Evolutionary conservation across 2,888 invertebrate genomes (phyloP), one percentile per base, ranked within the genome.

Genomic region (Drosophila formosana): DNA sequence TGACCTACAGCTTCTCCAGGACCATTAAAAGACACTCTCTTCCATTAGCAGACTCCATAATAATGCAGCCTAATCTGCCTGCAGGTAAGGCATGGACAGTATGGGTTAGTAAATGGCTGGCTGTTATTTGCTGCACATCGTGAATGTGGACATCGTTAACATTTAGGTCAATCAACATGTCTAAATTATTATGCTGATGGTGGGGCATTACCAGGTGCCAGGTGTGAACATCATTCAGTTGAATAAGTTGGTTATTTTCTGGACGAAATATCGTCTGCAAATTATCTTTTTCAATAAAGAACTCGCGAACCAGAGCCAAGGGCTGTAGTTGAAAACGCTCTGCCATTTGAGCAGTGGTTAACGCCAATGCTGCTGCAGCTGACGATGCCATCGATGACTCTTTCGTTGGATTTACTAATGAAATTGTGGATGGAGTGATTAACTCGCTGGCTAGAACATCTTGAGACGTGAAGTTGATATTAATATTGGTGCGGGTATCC

Each of bases 71-170:
- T 88, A 96, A 96, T 92, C 98, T 94, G 9, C 98, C 98, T 32
- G 95, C 94, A 90, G 97, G 96, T 49, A 99, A 93, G 7, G 96
- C 94, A 92, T 99, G 97, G 37, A 96, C 96, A 84, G 99, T 93
- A 92, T 99, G 99, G n/a, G 96, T 96, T 13, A 98, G 95, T 75
- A 99, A 94, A 76, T 99, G 95, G 9, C 98, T 97, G 26, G 99
- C 99, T 2, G 99, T 99, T 97, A 98, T 98, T 60, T 99, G 98
- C 90, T 98, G 97, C 0, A 98, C 98, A 51, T 99, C 99, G 91
- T 99, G 97, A 8, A 97, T 93, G 92, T 98, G 98, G 7, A 99
- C 94, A 90, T 96, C 97, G 6, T 94, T 90, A 0, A 96, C 95
- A 0, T 55, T 37, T 0, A 78, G 28, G 4, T 58, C 34, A 7